These are phyloP conservation scores for Cantharis lateralis DNA, from an alignment of 2,888 invertebrate species.

Conservation along the genomic window DNA sequence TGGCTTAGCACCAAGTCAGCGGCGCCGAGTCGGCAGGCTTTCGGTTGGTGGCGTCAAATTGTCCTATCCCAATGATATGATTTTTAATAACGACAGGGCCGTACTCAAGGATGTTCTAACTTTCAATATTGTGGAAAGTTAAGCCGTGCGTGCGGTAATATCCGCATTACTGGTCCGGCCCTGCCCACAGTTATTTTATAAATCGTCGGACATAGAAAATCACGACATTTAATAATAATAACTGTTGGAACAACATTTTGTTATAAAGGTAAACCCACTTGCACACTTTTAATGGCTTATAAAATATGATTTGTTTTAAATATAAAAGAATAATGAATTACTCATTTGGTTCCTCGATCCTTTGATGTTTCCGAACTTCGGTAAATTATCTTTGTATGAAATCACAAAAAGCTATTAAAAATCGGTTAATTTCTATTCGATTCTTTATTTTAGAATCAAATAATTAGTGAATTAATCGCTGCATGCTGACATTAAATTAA, in stretches of 20 bases:
- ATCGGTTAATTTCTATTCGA: background rate
- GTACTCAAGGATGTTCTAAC: too few relatives aligned
- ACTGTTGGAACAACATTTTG: background rate
- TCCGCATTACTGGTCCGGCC: background rate
- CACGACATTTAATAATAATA: background rate
- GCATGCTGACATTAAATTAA: background rate
- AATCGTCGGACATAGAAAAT: background rate
- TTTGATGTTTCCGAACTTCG: conserved; percentile 17
- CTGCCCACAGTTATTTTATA: background rate
- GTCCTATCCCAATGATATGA: too few relatives aligned
- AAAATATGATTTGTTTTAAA: conserved; percentile 24
- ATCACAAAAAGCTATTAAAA: conserved; percentile 13
- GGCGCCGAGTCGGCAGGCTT: too few relatives aligned
- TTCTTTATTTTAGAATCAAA: background rate
- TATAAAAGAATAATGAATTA: conserved; percentile 20
- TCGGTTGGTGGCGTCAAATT: too few relatives aligned
- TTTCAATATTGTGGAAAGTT: too few relatives aligned
- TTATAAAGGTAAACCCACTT: background rate
- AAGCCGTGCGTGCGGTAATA: background rate
- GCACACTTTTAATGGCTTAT: conserved; percentile 18
- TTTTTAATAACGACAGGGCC: too few relatives aligned
- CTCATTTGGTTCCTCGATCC: conserved; percentile 10
- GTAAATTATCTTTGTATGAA: conserved; percentile 14
- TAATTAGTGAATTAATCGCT: background rate
- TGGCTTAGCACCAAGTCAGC: too few relatives aligned